phyloP scores from a whole-genome alignment of 2,888 invertebrate genomes.

The Pseudococcus viburni region DNA sequence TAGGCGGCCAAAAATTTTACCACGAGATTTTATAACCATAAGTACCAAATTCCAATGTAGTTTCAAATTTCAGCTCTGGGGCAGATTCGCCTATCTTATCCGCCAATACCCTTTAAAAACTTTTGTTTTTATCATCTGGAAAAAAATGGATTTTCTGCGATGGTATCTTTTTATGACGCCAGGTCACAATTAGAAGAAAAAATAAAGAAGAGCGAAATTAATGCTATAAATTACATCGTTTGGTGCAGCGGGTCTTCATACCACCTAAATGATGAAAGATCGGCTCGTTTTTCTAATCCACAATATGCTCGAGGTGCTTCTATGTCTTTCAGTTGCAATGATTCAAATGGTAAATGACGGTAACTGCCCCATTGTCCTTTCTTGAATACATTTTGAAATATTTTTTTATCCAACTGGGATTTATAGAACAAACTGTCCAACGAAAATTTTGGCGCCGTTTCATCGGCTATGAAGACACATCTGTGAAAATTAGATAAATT shows the following conservation, averaged over 20 bases:
- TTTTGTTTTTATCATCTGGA: too few species aligned
- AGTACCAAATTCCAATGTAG: too few species aligned
- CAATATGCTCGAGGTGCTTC: background rate
- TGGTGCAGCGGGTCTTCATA: background rate
- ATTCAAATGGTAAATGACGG: background rate
- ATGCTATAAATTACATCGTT: background rate
- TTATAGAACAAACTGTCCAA: conserved; percentile 78
- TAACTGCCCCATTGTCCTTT: conserved; percentile 78
- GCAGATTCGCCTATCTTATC: too few species aligned
- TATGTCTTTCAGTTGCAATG: background rate
- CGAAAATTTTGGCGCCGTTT: conserved; percentile 78
- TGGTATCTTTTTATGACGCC: too few species aligned
- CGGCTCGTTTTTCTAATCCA: background rate
- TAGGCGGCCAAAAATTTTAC: too few species aligned
- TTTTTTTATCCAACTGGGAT: conserved; percentile 79
- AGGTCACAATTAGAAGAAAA: too few species aligned
- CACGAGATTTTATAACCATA: too few species aligned
- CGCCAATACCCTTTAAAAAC: too few species aligned
- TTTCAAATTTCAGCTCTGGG: too few species aligned
- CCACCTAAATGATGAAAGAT: conserved; percentile 11
- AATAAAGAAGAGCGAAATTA: too few species aligned
- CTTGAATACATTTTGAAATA: conserved; percentile 84
- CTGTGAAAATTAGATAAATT: background rate
- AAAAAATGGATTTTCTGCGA: too few species aligned
- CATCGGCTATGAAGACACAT: conserved; percentile 76